phyloP scores from a whole-genome alignment of 1,140 invertebrate genomes.

The Octopus sinensis region DNA sequence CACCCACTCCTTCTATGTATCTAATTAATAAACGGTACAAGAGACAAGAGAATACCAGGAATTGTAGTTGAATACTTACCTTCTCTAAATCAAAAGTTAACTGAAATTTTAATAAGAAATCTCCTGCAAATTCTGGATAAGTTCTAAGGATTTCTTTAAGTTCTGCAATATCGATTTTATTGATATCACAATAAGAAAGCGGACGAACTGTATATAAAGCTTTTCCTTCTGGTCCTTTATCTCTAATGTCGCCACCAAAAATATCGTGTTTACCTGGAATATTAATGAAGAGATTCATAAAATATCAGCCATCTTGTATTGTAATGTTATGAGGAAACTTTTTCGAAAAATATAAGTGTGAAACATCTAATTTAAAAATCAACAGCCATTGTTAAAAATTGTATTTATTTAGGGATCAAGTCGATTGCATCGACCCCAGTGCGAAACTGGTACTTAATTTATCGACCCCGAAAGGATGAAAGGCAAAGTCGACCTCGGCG shows the following conservation, averaged over 20 bases:
- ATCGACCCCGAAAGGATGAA: no score
- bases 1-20: neutral
- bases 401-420: no score
- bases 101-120: conserved; percentile 52
- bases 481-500: no score
- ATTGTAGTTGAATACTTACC: conserved; percentile 32
- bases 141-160: conserved; percentile 53
- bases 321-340: no score
- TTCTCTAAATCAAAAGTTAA: conserved; percentile 56
- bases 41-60: neutral
- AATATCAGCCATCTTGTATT: no score
- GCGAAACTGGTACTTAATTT: no score
- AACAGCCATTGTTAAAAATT: no score
- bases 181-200: conserved; percentile 56
- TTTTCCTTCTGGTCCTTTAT: conserved; percentile 41
- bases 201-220: conserved; percentile 54
- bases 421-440: no score
- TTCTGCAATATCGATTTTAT: conserved; percentile 56
- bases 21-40: neutral
- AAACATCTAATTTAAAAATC: no score
- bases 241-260: conserved; percentile 52
- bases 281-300: neutral
- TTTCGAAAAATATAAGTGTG: no score
- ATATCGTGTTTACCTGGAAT: conserved; percentile 54
- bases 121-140: conserved; percentile 57